phyloP scores from a whole-genome alignment of 2,888 invertebrate genomes.

The Deilephila elpenor region DNA sequence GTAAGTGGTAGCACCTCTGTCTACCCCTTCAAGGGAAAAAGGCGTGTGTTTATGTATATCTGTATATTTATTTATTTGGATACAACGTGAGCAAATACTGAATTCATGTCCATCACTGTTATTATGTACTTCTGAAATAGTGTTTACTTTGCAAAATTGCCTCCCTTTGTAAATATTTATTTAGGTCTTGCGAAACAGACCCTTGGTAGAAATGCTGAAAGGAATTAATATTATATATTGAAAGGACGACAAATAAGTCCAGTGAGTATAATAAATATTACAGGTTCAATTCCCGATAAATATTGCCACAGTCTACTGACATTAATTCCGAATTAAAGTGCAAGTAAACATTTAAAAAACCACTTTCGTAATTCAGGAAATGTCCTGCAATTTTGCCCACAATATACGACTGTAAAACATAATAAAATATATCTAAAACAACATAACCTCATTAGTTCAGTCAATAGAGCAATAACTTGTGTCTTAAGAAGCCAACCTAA shows the following conservation, averaged over 20 bases:
- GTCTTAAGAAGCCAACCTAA: not conserved
- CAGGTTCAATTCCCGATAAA: too few species aligned
- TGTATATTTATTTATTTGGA: too few species aligned
- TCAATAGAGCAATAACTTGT: not conserved
- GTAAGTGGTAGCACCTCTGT: too few species aligned
- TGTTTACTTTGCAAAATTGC: conserved; percentile 6
- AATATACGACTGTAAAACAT: too few species aligned
- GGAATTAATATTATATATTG: not conserved
- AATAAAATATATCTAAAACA: too few species aligned
- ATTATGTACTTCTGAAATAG: not conserved
- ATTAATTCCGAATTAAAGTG: too few species aligned
- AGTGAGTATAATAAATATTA: not conserved
- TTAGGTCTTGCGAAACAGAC: not conserved
- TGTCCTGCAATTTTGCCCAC: too few species aligned
- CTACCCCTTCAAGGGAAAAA: too few species aligned
- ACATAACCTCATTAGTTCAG: not conserved
- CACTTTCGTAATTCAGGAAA: too few species aligned
- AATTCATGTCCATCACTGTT: not conserved
- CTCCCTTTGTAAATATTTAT: not conserved
- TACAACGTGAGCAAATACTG: not conserved
- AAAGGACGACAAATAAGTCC: not conserved
- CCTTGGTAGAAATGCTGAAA: not conserved
- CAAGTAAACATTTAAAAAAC: too few species aligned
- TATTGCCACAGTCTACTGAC: too few species aligned
- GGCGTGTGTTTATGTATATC: too few species aligned